Percentiles rank a stretch among this genome's conserved stretches.
Evolutionary conservation across 2,113 vertebrate species (phyloP).

Genomic region (Hoplias malabaricus): DNA sequence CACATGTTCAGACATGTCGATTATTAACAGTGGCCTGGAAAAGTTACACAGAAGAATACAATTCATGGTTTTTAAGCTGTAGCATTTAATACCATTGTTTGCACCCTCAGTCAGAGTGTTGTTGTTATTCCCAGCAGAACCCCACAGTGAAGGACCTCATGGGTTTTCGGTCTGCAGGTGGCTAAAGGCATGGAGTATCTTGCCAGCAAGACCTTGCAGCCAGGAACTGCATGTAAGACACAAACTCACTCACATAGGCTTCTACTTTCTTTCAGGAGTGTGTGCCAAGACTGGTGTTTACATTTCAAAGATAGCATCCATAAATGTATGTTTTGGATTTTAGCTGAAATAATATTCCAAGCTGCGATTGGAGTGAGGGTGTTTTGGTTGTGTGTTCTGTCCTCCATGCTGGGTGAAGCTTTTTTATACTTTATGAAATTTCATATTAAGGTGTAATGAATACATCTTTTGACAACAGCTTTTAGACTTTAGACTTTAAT

Average conservation of each 20-base stretch:
- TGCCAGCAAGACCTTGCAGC: conserved; percentile 97
- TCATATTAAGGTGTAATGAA: too few relatives aligned
- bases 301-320: background rate
- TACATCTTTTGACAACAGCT: too few relatives aligned
- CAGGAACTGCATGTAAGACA: conserved; percentile 97
- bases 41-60: too few relatives aligned
- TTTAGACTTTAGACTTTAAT: too few relatives aligned
- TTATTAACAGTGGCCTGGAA: background rate
- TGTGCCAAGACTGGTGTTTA: too few relatives aligned
- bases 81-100: conserved; percentile 1
- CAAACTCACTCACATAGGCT: background rate
- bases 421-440: too few relatives aligned
- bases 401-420: conserved; percentile 92
- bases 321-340: background rate
- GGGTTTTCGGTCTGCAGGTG: conserved; percentile 97
- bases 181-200: conserved; percentile 98
- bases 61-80: background rate
- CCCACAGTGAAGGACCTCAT: conserved; percentile 99
- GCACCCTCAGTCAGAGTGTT: background rate
- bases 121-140: conserved; percentile 77
- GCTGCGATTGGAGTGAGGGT: background rate
- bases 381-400: conserved; percentile 35
- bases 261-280: background rate
- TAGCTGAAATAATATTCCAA: background rate
- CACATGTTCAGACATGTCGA: background rate